Conservation (phyloP, 2,113 vertebrate genomes). For the Sciurus niger region DNA sequence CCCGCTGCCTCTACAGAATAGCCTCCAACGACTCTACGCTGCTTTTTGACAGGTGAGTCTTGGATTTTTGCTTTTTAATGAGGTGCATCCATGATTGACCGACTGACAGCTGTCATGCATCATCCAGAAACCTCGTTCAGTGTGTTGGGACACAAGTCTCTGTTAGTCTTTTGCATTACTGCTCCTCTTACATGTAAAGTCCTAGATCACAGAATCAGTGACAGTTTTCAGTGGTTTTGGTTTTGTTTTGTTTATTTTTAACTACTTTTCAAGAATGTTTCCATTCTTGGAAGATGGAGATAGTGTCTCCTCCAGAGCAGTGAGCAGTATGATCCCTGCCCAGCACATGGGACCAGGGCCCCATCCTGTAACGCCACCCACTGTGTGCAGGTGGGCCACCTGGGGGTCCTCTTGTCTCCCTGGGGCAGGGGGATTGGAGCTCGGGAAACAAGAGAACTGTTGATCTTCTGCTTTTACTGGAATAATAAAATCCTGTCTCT, state of each 20-base stretch:
- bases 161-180: background rate
- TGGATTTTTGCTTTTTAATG: background rate
- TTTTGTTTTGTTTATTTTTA: background rate
- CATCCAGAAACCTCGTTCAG: background rate
- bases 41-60: background rate
- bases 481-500: background rate
- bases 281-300: background rate
- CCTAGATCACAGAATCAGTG: background rate
- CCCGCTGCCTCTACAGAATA: no score
- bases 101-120: no score
- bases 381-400: fast-evolving
- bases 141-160: background rate
- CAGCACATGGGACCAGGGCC: background rate
- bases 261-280: background rate
- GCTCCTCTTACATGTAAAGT: no score
- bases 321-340: background rate
- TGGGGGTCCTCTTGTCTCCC: background rate
- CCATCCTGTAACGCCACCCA: background rate
- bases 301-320: background rate
- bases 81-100: background rate
- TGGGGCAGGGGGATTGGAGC: no score
- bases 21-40: no score
- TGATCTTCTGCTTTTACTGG: no score
- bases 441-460: background rate
- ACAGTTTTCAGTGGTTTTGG: background rate